Percentiles rank a stretch among this genome's conserved stretches.
These are phyloP conservation scores for Dendrolimus pini DNA, from an alignment of 2,888 invertebrate species.

Conservation along the genomic window DNA sequence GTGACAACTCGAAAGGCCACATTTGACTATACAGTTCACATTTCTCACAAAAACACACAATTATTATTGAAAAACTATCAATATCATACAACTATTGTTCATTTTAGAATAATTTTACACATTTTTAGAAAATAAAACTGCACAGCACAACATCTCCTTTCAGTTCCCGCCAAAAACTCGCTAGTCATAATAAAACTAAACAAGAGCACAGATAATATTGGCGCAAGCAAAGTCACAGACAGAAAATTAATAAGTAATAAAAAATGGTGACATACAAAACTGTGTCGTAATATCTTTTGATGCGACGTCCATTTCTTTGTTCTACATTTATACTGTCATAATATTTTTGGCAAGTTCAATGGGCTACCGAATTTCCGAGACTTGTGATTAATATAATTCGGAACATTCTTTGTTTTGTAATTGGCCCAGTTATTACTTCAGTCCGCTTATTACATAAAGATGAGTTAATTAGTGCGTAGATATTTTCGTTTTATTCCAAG, in stretches of 20 bases:
- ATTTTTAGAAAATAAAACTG: no score
- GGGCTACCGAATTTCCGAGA: background rate
- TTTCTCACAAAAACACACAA: no score
- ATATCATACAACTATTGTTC: no score
- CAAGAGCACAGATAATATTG: background rate
- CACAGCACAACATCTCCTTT: no score
- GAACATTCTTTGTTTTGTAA: background rate
- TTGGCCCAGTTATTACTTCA: background rate
- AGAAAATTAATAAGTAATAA: slow-evolving; percentile 10
- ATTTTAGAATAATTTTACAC: no score
- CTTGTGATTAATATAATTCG: background rate
- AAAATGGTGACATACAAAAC: slow-evolving; percentile 19
- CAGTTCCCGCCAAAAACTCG: background rate
- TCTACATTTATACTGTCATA: background rate
- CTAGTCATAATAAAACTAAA: background rate
- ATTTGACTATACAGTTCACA: no score
- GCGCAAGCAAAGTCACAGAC: no score
- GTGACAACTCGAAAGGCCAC: no score
- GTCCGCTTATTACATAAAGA: background rate
- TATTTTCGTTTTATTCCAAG: no score
- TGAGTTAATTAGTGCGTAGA: background rate
- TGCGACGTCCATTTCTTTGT: background rate
- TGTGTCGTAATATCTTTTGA: slow-evolving; percentile 6
- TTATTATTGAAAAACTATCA: no score
- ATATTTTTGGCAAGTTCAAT: background rate